Evolutionary conservation across 1,140 invertebrate genomes (phyloP), one percentile per base, ranked within the genome.

Genomic region (Lysiphlebus fabarum): DNA sequence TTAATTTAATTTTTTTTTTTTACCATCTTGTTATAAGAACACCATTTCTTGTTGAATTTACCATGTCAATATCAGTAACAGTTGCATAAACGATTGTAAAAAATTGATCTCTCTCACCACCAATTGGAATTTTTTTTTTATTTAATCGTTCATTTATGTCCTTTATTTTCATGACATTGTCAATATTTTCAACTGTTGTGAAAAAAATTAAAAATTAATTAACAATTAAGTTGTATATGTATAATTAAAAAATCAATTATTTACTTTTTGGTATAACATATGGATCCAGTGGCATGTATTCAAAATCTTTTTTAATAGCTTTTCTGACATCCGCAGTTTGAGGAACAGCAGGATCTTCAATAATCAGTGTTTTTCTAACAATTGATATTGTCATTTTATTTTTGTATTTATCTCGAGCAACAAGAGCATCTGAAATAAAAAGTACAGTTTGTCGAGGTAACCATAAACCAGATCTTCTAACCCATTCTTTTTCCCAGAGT

Each of bases 51-150:
- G 57, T 59, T 2, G n/a, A n/a, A 61, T 57, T 53, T 7, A 82
- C 80, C 17, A 81, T 66, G 61, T 82, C 79, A 12, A 82, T 76
- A 36, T 79, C 72, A 4, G 74, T 76, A 9, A 83, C 55, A 1
- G 68, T 64, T 10, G 74, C 80, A 53, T 69, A 74, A 7, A 82
- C 51, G 12, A 82, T 62, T 5, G 75, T 67, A 1, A 80, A 73
- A 7, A 83, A 76, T 56, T 78, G 75, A 26, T 77, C 58, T 62
- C 71, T 70, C 0, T 72, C 65, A 8, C 54, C 58, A 7, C 61
- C 57, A 6, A 38, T 37, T 7, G 9, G 53, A 7, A 26, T 26
- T 26, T 17, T 6, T 8, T 60, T 62, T 48, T 37, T 56, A 37
- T 76, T 76, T 17, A 78, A 56, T 62, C 66, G 75, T 12, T 73